phyloP scores from a whole-genome alignment of 2,888 invertebrate species.

The Drymonia ruficornis region DNA sequence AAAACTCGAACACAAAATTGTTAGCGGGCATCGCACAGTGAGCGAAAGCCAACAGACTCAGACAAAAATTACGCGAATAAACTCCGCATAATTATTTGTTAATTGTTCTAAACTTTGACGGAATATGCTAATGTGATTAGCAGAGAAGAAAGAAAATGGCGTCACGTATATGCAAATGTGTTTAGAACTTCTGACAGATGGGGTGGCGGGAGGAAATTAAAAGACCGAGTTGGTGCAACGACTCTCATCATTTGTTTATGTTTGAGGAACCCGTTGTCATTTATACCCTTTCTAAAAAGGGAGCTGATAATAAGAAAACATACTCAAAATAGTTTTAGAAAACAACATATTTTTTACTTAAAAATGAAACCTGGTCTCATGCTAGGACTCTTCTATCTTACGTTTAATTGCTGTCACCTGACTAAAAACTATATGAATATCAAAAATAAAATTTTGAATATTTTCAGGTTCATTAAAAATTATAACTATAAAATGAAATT shows the following conservation, averaged over 20 bases:
- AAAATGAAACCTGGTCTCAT: too few relatives aligned
- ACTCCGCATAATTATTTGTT: constrained; percentile 20
- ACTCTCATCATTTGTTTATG: background rate
- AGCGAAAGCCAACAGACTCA: constrained; percentile 8
- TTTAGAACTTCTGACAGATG: constrained; percentile 3
- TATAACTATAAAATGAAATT: background rate
- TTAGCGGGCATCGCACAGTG: constrained; percentile 18
- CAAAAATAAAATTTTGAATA: background rate
- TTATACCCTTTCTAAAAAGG: too few relatives aligned
- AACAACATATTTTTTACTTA: too few relatives aligned
- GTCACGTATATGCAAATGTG: constrained; percentile 8
- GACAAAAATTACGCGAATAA: constrained; percentile 9
- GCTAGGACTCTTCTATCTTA: too few relatives aligned
- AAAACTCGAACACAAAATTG: constrained; percentile 19
- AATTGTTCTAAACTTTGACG: constrained; percentile 13
- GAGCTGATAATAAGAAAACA: too few relatives aligned
- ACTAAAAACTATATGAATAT: background rate
- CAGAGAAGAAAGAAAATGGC: background rate
- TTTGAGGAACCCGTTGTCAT: background rate
- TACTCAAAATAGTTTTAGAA: too few relatives aligned
- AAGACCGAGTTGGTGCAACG: background rate
- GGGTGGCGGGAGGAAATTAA: background rate
- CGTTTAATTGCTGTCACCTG: too few relatives aligned
- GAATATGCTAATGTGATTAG: constrained; percentile 8
- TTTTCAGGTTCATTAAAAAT: background rate